Evolutionary conservation across 2,888 invertebrate species (phyloP).

Genomic region (Mesorhabditis belari): DNA sequence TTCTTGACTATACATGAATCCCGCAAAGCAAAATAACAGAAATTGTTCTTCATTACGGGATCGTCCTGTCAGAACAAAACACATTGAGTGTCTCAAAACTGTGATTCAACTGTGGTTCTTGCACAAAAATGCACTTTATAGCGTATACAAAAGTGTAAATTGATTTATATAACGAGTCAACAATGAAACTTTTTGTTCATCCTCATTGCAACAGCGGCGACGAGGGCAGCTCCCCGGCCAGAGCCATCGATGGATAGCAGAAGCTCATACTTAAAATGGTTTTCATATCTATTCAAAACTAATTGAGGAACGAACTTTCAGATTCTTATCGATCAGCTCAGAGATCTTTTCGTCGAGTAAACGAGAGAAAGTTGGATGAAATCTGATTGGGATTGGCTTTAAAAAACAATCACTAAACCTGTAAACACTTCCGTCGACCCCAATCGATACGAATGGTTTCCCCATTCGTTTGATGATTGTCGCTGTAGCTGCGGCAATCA

Average conservation of each 20-base stretch:
- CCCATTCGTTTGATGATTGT: slow-evolving; percentile 83
- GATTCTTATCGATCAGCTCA: slow-evolving; percentile 40
- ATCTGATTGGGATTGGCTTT: slow-evolving; percentile 13
- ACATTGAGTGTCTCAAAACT: too few relatives aligned
- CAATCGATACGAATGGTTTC: slow-evolving; percentile 79
- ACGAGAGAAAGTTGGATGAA: slow-evolving; percentile 49
- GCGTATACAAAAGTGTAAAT: too few relatives aligned
- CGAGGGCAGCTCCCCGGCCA: slow-evolving; percentile 88
- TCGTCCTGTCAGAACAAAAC: too few relatives aligned
- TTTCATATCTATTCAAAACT: too few relatives aligned
- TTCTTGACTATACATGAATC: too few relatives aligned
- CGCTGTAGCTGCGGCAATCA: slow-evolving; percentile 72
- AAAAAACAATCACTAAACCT: slow-evolving; percentile 61
- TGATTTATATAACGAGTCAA: too few relatives aligned
- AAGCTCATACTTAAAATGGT: slow-evolving; percentile 75
- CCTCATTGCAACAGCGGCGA: slow-evolving; percentile 71
- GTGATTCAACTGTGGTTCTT: too few relatives aligned
- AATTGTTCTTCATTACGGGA: too few relatives aligned
- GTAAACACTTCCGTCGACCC: slow-evolving; percentile 93
- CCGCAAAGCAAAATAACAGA: too few relatives aligned
- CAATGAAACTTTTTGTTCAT: slow-evolving; percentile 37
- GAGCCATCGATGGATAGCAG: slow-evolving; percentile 93
- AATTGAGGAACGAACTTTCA: slow-evolving; percentile 24
- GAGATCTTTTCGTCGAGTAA: slow-evolving; percentile 47
- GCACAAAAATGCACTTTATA: too few relatives aligned